A percentile compares a stretch with the other conserved stretches of the same genome.
Conservation (phyloP, 2,797 vertebrate genomes). For the Molossus alvarezi region DNA sequence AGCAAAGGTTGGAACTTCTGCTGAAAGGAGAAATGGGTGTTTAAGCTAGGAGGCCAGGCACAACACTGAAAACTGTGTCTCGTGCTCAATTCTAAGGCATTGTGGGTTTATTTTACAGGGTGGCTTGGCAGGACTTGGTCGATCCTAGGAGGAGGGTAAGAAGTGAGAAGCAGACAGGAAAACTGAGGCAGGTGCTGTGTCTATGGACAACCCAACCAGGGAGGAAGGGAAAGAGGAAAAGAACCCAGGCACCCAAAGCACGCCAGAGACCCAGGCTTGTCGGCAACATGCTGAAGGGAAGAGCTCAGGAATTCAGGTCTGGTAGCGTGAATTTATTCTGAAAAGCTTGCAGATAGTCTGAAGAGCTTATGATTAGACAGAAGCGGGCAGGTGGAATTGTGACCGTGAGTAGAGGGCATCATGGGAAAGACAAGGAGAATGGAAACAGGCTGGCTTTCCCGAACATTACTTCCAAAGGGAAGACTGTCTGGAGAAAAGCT, state of each 20-base stretch:
- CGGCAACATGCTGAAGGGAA: not conserved
- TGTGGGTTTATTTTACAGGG: not conserved
- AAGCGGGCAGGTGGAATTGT: not conserved
- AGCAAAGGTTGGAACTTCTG: not conserved
- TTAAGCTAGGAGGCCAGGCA: not conserved
- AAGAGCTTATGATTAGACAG: not conserved
- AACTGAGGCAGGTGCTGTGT: not conserved
- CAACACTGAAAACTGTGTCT: not conserved
- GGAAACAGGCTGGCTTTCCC: not conserved
- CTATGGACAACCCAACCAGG: not conserved
- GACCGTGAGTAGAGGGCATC: not conserved
- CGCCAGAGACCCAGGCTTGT: not conserved
- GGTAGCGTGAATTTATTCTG: not conserved
- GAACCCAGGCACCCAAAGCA: not conserved
- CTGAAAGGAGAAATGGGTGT: not conserved
- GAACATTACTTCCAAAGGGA: not conserved
- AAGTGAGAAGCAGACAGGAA: not conserved
- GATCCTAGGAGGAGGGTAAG: not conserved
- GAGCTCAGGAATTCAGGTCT: not conserved
- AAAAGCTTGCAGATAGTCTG: not conserved
- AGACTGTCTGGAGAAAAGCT: not conserved
- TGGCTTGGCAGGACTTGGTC: not conserved
- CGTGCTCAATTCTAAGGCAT: not conserved
- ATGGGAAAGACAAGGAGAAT: not conserved
- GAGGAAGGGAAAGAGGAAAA: not conserved